A percentile compares a stretch with the other conserved stretches of the same genome.
Evolutionary conservation across 2,888 invertebrate species (phyloP).

Genomic region (Odontocerum albicorne): DNA sequence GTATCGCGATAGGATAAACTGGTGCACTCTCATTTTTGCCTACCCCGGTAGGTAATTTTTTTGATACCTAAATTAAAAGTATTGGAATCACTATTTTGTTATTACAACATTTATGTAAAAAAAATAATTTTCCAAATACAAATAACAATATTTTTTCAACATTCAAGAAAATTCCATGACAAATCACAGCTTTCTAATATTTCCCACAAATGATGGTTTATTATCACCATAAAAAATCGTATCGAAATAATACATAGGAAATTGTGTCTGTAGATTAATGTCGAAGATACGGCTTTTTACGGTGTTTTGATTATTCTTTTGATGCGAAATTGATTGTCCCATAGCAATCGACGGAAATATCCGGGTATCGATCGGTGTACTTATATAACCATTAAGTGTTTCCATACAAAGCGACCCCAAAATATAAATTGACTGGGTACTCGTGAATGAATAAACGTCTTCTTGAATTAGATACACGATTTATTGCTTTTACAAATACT

Average conservation of each 20-base stretch:
- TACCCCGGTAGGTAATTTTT: too few species aligned
- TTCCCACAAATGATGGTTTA: constrained; percentile 17
- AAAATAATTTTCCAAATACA: too few species aligned
- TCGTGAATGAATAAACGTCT: constrained; percentile 9
- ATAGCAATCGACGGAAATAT: constrained; percentile 33
- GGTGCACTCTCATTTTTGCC: too few species aligned
- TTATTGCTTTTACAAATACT: constrained; percentile 10
- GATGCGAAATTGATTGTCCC: constrained; percentile 35
- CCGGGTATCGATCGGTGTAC: constrained; percentile 34
- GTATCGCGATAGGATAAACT: too few species aligned
- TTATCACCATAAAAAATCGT: constrained; percentile 25
- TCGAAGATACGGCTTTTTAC: constrained; percentile 31
- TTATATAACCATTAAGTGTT: constrained; percentile 34
- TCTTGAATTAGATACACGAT: constrained; percentile 6
- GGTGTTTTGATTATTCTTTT: constrained; percentile 35
- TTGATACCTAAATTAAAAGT: too few species aligned
- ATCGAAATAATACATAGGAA: constrained; percentile 23
- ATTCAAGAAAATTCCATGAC: too few species aligned
- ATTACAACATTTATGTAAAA: too few species aligned
- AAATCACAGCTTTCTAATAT: constrained; percentile 2
- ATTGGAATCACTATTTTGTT: too few species aligned
- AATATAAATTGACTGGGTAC: constrained; percentile 21
- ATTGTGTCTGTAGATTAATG: constrained; percentile 31
- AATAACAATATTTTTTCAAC: too few species aligned
- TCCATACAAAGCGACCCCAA: constrained; percentile 15